Evolutionary conservation across 2,113 vertebrate genomes (phyloP).

Genomic region (Ondatra zibethicus): DNA sequence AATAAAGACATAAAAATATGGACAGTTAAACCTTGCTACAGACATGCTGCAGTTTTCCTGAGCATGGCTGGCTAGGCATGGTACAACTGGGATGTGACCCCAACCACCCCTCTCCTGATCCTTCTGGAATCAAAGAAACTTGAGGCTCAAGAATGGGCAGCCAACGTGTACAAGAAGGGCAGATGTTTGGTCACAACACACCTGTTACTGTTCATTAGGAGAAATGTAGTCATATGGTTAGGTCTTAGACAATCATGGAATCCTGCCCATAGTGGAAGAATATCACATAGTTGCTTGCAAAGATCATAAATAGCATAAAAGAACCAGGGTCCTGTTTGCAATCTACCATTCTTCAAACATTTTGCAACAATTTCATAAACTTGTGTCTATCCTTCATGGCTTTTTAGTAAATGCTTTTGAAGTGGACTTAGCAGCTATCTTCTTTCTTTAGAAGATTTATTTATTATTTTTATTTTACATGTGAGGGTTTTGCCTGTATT

Average conservation of each 20-base stretch:
- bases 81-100: not conserved
- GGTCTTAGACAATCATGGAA: rapidly evolving
- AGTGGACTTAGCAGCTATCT: not conserved
- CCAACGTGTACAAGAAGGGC: not conserved
- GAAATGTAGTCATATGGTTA: not conserved
- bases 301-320: rapidly evolving
- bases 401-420: not conserved
- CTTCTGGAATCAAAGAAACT: not conserved
- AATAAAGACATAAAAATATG: not conserved
- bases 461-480: not conserved
- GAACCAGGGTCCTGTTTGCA: rapidly evolving
- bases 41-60: not conserved
- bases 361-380: not conserved
- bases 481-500: not conserved
- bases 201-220: not conserved
- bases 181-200: not conserved
- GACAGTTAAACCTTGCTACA: not conserved
- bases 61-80: not conserved
- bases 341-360: not conserved
- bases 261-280: not conserved
- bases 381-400: not conserved
- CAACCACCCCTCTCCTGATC: not conserved
- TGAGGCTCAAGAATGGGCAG: not conserved
- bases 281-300: rapidly evolving
- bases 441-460: not conserved